These are phyloP conservation scores for Lamellibrachia luymesi DNA, from an alignment of 1,140 invertebrate species.

Conservation along the genomic window DNA sequence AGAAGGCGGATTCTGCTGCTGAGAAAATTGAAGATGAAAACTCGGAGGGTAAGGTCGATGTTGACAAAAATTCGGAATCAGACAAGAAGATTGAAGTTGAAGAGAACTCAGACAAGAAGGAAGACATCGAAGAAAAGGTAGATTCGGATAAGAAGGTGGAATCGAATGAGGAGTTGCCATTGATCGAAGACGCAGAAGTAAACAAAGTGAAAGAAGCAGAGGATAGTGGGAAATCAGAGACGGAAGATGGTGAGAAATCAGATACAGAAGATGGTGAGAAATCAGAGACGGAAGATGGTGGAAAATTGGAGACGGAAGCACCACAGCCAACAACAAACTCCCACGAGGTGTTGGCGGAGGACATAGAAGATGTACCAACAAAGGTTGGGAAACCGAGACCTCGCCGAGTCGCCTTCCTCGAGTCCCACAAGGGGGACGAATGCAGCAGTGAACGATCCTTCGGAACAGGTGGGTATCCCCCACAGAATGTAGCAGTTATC, in stretches of 20 bases:
- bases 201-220: not conserved
- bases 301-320: not conserved
- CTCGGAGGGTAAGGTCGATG: not conserved
- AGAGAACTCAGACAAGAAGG: not conserved
- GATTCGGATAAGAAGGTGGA: not conserved
- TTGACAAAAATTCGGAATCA: not conserved
- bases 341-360: not conserved
- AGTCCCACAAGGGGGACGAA: not conserved
- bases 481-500: not conserved
- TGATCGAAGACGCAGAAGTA: not conserved
- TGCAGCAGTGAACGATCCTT: not conserved
- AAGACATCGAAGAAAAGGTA: not conserved
- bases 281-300: not conserved
- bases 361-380: not conserved
- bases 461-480: not conserved
- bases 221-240: not conserved
- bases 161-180: not conserved
- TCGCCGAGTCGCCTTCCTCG: not conserved
- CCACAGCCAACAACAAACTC: not conserved
- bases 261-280: not conserved
- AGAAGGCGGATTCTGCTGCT: not conserved
- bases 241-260: too few relatives aligned
- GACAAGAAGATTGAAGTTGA: not conserved
- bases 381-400: not conserved
- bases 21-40: not conserved